A percentile compares a stretch with the other conserved stretches of the same genome.
phyloP scores from a whole-genome alignment of 2,888 invertebrate genomes.

The Chalcosyrphus nemorum region DNA sequence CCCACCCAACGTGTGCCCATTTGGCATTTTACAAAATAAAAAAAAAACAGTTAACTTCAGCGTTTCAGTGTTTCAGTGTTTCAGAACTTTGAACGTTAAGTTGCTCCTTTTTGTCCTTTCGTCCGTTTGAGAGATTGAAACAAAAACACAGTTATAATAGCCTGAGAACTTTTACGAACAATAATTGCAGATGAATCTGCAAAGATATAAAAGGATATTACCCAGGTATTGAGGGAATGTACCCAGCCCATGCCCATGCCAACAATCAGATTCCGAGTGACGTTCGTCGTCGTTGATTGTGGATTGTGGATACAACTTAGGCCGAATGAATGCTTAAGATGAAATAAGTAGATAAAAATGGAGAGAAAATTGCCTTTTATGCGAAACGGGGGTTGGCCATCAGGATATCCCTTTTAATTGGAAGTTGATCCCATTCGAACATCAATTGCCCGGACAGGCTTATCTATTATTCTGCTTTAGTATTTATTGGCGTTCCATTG shows the following conservation, averaged over 20 bases:
- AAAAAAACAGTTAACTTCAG: constrained; percentile 60
- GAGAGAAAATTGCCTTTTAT: constrained; percentile 69
- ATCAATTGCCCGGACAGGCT: constrained; percentile 72
- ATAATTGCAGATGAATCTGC: constrained; percentile 68
- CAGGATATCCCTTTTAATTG: constrained; percentile 71
- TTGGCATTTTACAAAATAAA: constrained; percentile 39
- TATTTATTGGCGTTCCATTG: constrained; percentile 65
- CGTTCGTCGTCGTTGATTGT: background rate
- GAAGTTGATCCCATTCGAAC: constrained; percentile 72
- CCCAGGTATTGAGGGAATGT: constrained; percentile 54
- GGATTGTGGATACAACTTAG: background rate
- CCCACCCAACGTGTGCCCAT: constrained; percentile 40
- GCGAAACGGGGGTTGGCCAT: background rate
- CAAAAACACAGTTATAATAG: constrained; percentile 53
- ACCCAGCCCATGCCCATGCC: constrained; percentile 58
- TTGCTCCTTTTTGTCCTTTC: background rate
- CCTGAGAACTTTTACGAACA: constrained; percentile 64
- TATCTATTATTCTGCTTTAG: constrained; percentile 66
- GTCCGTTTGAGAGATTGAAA: constrained; percentile 32
- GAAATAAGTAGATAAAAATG: constrained; percentile 68
- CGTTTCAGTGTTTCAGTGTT: no score
- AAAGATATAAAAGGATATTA: constrained; percentile 57
- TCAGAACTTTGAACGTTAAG: constrained; percentile 40
- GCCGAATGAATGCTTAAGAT: constrained; percentile 60
- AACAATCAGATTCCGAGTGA: constrained; percentile 55